Base-by-base conservation (phyloP, 2,888 invertebrate species). In the Ariolimax columbianus region DNA sequence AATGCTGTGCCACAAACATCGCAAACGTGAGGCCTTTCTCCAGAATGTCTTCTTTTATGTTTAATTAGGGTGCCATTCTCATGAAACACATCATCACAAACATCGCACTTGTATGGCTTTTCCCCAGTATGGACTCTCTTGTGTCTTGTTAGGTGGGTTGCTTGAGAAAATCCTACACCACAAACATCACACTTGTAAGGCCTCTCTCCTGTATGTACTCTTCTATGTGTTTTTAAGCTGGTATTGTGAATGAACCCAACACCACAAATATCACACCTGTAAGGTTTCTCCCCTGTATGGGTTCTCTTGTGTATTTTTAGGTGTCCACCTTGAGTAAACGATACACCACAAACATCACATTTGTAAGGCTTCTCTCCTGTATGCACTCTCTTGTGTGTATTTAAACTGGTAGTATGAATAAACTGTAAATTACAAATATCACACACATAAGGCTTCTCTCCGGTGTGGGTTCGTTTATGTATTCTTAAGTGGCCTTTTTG, bases 311-410 rank as follows among this genome's bases (percentile, higher is more conserved):
- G 72, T 38, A 14, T 72, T 40, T 19, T 72, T 40, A 72, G 26
- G 0, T 26, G 11, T 1, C 26, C 30, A 2, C n/a, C 11, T 23
- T 40, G 40, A 23, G n/a, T 23, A 26, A 72, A 72, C 0, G 14
- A 3, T 26, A 26, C 6, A 38, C 23, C 40, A 40, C 38, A 38
- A 6, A 72, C 40, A 72, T 72, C 72, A 40, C 72, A 72, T 40
- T 72, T 40, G 38, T 72, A 72, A 19, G 72, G 72, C n/a, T 66
- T 66, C 33, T 66, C 66, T 66, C 66, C 30, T 30, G 66, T 66
- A 33, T 66, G 66, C 1, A 17, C 26, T 40, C 72, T 72, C n/a
- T 40, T 72, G 26, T 72, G 72, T 40, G 11, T 40, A 11, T 40
- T 72, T 26, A 72, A 26, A 72, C 30, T 26, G 26, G 6, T 11